A percentile compares a stretch with the other conserved stretches of the same genome.
These are phyloP conservation scores for Mesitornis unicolor DNA, from an alignment of 2,113 vertebrate species.

Conservation along the genomic window DNA sequence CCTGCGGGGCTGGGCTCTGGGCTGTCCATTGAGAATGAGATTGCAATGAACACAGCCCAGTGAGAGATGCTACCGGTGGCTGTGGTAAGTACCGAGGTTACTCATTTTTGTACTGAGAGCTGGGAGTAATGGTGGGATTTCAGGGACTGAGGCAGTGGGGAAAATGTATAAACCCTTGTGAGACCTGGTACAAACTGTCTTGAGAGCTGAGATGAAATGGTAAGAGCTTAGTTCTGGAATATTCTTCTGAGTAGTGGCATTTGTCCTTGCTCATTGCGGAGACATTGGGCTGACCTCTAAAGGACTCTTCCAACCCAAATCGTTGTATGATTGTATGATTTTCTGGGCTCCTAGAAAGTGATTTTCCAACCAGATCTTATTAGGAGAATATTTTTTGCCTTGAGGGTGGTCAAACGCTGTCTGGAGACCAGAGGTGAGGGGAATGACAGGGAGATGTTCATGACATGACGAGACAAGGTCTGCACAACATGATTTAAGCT, in stretches of 20 bases:
- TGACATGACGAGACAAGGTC: rapidly evolving
- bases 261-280: not conserved
- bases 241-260: not conserved
- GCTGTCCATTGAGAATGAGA: not conserved
- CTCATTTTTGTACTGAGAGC: not conserved
- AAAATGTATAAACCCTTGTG: rapidly evolving
- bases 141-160: not conserved
- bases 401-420: not conserved
- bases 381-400: not conserved
- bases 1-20: not conserved
- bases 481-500: not conserved
- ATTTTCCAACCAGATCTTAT: not conserved
- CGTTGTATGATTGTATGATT: not conserved
- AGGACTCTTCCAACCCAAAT: not conserved
- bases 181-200: not conserved
- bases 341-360: not conserved
- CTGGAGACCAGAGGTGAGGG: not conserved
- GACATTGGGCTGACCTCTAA: not conserved
- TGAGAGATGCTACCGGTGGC: not conserved
- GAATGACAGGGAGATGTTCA: not conserved
- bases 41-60: not conserved
- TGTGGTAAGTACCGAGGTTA: not conserved
- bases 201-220: not conserved
- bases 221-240: not conserved
- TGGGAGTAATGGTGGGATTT: not conserved